A percentile compares a stretch with the other conserved stretches of the same genome.
phyloP scores from a whole-genome alignment of 2,797 vertebrate genomes.

The Pempheris klunzingeri region DNA sequence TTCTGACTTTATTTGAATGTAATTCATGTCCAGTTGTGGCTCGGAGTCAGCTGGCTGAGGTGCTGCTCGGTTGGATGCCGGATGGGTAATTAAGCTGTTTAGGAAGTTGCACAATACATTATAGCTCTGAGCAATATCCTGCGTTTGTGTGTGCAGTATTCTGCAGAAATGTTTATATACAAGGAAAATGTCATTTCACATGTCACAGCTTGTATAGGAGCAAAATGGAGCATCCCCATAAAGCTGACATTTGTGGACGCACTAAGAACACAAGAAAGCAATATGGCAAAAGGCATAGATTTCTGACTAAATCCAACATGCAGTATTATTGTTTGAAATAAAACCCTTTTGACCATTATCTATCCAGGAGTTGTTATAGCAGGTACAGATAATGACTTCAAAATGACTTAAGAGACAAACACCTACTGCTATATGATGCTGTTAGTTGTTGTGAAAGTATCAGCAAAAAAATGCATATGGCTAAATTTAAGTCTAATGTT shows the following conservation, averaged over 20 bases:
- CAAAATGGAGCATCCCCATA: neutral
- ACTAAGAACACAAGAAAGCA: neutral
- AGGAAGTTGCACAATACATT: constrained; percentile 44
- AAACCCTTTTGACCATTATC: neutral
- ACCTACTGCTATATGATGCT: neutral
- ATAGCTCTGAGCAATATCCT: constrained; percentile 9
- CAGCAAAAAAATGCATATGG: neutral
- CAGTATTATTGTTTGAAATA: neutral
- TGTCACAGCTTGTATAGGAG: neutral
- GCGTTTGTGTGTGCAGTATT: constrained; percentile 16
- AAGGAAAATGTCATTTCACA: neutral
- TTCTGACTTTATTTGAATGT: constrained; percentile 36
- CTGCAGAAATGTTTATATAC: neutral
- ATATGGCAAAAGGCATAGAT: neutral
- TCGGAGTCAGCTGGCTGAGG: constrained; percentile 30
- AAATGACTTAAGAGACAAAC: neutral
- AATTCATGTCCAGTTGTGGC: constrained; percentile 35
- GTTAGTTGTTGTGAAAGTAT: neutral
- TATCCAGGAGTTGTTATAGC: neutral
- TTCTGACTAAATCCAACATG: too few species aligned
- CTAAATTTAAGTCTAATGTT: neutral
- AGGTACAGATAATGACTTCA: neutral
- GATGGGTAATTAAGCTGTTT: constrained; percentile 40
- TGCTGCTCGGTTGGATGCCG: constrained; percentile 37
- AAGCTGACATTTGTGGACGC: neutral